A percentile compares a stretch with the other conserved stretches of the same genome.
Evolutionary conservation across 92 coral and sea anemone species (phyloP).

Genomic region (Zoanthus sociatus): DNA sequence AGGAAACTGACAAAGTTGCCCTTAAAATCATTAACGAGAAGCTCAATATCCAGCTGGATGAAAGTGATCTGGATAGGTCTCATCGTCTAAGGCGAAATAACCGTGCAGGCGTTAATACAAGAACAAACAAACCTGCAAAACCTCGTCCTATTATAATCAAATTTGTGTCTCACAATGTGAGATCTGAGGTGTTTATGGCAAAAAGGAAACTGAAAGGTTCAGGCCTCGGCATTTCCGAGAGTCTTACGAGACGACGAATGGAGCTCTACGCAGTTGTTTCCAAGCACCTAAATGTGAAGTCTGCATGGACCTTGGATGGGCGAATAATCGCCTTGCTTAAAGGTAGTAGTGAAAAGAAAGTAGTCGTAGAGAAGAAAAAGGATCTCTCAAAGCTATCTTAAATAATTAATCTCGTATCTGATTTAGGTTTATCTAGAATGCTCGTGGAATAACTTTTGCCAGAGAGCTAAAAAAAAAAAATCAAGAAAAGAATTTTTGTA

Average conservation of each 20-base stretch:
- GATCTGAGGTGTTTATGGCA: conserved; percentile 21
- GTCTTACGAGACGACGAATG: conserved; percentile 21
- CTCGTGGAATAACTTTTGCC: background rate
- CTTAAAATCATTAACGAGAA: conserved; percentile 19
- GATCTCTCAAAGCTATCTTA: conserved; percentile 7
- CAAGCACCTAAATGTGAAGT: conserved; percentile 20
- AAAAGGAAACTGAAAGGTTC: conserved; percentile 54
- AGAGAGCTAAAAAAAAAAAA: no score
- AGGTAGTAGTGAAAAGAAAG: conserved; percentile 12
- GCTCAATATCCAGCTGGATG: conserved; percentile 27
- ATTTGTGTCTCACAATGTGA: conserved; percentile 25
- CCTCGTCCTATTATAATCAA: conserved; percentile 49
- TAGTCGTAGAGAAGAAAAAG: conserved; percentile 13
- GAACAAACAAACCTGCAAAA: background rate
- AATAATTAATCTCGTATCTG: no score
- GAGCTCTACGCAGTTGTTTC: conserved; percentile 32
- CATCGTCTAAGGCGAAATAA: conserved; percentile 21
- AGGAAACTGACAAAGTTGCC: background rate
- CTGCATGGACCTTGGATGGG: conserved; percentile 59
- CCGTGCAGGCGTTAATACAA: background rate
- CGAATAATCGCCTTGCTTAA: conserved; percentile 31
- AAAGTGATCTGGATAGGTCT: conserved; percentile 41
- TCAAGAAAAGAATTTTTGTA: no score
- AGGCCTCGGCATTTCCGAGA: conserved; percentile 52
- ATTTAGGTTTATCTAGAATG: background rate